Evolutionary conservation across 2,113 vertebrate species (phyloP).

Genomic region (Tautogolabrus adspersus): DNA sequence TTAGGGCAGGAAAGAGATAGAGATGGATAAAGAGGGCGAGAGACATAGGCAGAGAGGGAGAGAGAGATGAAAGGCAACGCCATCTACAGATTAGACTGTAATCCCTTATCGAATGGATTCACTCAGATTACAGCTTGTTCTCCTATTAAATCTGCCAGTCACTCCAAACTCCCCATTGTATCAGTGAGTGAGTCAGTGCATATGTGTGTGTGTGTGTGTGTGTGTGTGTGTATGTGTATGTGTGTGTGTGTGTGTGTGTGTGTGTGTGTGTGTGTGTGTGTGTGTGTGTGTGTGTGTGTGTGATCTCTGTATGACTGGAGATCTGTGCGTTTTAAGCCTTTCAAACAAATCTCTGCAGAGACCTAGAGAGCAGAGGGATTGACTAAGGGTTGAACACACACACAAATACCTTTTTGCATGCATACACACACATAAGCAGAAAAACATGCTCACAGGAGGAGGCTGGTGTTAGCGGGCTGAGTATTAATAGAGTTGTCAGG

Average conservation of each 20-base stretch:
- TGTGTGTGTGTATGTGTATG: too few species aligned
- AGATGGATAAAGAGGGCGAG: constrained; percentile 41
- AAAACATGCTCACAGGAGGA: constrained; percentile 17
- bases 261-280: too few species aligned
- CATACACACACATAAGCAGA: not conserved
- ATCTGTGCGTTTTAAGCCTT: constrained; percentile 67
- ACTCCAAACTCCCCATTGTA: constrained; percentile 46
- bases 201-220: not conserved
- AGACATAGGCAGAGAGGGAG: constrained; percentile 14
- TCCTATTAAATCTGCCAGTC: constrained; percentile 73
- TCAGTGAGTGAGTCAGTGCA: constrained; percentile 5
- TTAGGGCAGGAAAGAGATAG: constrained; percentile 40
- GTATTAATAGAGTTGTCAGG: constrained; percentile 79
- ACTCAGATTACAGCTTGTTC: constrained; percentile 76
- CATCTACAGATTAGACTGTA: constrained; percentile 74
- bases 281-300: not conserved
- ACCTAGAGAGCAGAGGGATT: constrained; percentile 61
- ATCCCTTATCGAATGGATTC: constrained; percentile 76
- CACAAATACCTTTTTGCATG: not conserved
- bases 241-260: not conserved
- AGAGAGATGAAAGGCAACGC: constrained; percentile 69
- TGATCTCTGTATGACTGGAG: constrained; percentile 46
- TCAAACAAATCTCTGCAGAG: constrained; percentile 66
- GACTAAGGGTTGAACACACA: constrained; percentile 8
- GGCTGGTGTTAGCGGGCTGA: constrained; percentile 52